Evolutionary conservation across 2,113 vertebrate species (phyloP), one percentile per base, ranked within the genome.

Genomic region (Datnioides undecimradiatus): DNA sequence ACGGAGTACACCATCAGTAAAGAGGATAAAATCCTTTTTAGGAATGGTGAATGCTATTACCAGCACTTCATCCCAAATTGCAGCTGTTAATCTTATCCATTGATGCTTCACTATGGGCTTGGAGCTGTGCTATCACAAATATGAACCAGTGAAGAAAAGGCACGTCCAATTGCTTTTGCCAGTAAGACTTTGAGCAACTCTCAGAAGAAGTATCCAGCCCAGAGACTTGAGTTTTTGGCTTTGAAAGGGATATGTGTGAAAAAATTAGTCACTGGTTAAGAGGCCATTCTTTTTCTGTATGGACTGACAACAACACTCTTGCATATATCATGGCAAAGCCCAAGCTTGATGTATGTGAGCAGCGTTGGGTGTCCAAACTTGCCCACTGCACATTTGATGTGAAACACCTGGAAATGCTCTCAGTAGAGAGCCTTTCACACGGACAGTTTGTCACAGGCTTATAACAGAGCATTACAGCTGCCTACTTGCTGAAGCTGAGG

Each of bases 211-310:
- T 84, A 70, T 2, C 76, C 49, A 8, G 63, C 81, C 3, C 63
- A 83, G 2, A 6, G 29, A 1, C 41, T 73, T 0, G 40, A 73
- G 7, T 73, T 77, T 4, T 13, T 82, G 7, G 57, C 72, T 1
- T 11, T 82, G 16, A 76, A 82, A 6, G 70, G 49, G 65, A 25
- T 38, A 43, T 82, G 6, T 76, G 65, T 12, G 51, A 76, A 4
- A 81, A 74, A 1, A 59, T 58, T 0, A 66, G 69, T 6, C 78
- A 80, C 21, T 80, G 70, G 73, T 7, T 74, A 1, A 78, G 27
- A 4, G 57, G 41, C 1, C 40, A 66, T 7, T 10, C 23, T 1
- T 80, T 84, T 2, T 75, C 45, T 0, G 59, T 70, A 0, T 62
- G 75, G 69, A 73, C 67, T 0, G 41, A 82, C 0, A 70, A 59